Base-by-base conservation (phyloP, 92 coral and sea anemone genomes). In the Phenganax stokvisi region DNA sequence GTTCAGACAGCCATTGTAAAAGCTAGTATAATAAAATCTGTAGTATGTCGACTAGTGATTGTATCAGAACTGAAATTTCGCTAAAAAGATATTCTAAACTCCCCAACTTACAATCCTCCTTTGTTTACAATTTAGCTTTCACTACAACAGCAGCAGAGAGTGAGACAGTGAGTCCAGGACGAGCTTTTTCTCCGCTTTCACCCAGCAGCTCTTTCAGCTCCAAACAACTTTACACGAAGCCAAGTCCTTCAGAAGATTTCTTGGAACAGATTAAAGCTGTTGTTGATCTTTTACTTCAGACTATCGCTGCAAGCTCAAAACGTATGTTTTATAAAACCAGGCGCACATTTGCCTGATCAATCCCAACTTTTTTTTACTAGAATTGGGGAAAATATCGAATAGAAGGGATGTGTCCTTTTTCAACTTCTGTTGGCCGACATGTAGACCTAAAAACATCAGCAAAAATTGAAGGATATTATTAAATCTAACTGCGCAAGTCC, bases 231-330 rank as follows among this genome's bases (percentile, higher is more conserved):
- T 81, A 87, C 74, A 83, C 90, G 73, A 92, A 92, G 54, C 87
- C 93, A 51, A 75, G 79, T 28, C 81, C 60, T 29, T 77, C 81
- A 0, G 81, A 77, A 37, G 81, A 77, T 1, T 53, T 77, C 17
- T 12, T 51, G 51, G 81, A 77, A 55, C 97, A 90, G 71, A 93
- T 93, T 70, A 87, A 89, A 63, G 86, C 90, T 67, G 97, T 94
- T 12, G 85, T 92, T 12, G 85, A 88, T 73, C 87, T 93, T n/a
- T 87, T 94, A 59, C 86, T 90, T 30, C 71, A 79, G 17, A 88
- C 98, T 47, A 92, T 94, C 66, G 84, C 87, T 65, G 85, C 90
- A 52, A 92, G 92, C 17, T 88, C 92, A 58, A 86, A 77, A 63
- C 98, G 97, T 94, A 90, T 90, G 98, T 72, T 25, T 17, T 30